Percentiles rank a stretch among this genome's conserved stretches.
phyloP scores from a whole-genome alignment of 2,888 invertebrate species.

The Brachynemurus nebulosus region DNA sequence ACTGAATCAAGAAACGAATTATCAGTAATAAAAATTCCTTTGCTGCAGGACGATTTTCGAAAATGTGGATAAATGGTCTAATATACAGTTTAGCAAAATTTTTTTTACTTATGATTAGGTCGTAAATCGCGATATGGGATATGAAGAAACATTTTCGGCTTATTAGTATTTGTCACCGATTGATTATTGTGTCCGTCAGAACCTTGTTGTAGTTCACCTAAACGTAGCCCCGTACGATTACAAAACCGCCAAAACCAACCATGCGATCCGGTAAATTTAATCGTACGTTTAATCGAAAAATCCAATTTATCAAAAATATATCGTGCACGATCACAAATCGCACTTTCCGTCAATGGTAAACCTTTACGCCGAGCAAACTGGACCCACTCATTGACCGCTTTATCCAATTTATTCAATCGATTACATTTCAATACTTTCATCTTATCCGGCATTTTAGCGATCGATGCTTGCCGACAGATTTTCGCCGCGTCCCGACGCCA shows the following conservation, averaged over 20 bases:
- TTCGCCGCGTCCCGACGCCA: neutral
- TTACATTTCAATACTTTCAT: neutral
- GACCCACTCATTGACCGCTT: neutral
- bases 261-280: neutral
- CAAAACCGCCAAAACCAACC: neutral
- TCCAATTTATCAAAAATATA: neutral
- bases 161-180: too few species aligned
- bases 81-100: too few species aligned
- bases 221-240: neutral
- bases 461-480: neutral
- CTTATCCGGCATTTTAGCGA: neutral
- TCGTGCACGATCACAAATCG: neutral
- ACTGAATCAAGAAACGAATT: too few species aligned
- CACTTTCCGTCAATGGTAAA: neutral
- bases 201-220: too few species aligned
- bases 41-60: too few species aligned
- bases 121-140: too few species aligned
- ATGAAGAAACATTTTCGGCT: too few species aligned
- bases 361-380: neutral
- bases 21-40: too few species aligned
- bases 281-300: neutral
- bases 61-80: too few species aligned
- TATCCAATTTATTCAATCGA: neutral
- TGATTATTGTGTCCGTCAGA: too few species aligned
- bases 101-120: too few species aligned